Conservation (phyloP, 1,140 invertebrate genomes). For the Zaprionus vittiger region DNA sequence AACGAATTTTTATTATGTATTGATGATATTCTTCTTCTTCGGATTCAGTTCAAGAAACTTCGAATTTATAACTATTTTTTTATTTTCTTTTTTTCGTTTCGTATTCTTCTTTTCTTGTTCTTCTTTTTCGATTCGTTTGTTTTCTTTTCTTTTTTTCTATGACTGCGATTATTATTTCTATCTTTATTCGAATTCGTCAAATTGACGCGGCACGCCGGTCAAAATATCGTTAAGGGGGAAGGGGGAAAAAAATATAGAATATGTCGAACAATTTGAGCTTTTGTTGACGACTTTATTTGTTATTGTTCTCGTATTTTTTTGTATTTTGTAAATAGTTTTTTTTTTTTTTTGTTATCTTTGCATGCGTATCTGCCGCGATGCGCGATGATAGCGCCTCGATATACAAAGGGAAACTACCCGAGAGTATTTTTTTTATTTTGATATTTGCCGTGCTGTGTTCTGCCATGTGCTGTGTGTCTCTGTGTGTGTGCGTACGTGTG, state of each 20-base stretch:
- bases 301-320: not conserved
- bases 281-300: constrained; percentile 36
- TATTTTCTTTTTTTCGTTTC: constrained; percentile 17
- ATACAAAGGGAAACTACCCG: constrained; percentile 72
- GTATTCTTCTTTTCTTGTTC: constrained; percentile 2
- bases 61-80: constrained; percentile 21
- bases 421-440: constrained; percentile 20
- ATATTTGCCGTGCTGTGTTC: constrained; percentile 11
- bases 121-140: constrained; percentile 24
- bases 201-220: constrained; percentile 51
- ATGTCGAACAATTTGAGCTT: constrained; percentile 37
- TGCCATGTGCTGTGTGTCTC: constrained; percentile 18
- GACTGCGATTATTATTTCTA: constrained; percentile 8
- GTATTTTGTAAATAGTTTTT: constrained; percentile 8
- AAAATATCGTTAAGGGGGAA: constrained; percentile 25
- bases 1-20: not conserved
- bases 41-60: constrained; percentile 26
- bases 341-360: constrained; percentile 51
- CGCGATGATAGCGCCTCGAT: constrained; percentile 62
- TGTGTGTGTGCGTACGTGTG: constrained; percentile 11
- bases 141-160: constrained; percentile 5
- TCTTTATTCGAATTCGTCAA: constrained; percentile 23
- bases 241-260: not conserved
- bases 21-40: not conserved
- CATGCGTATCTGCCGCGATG: constrained; percentile 38